Base-by-base conservation (phyloP, 2,888 invertebrate species). In the Pammene aurita region DNA sequence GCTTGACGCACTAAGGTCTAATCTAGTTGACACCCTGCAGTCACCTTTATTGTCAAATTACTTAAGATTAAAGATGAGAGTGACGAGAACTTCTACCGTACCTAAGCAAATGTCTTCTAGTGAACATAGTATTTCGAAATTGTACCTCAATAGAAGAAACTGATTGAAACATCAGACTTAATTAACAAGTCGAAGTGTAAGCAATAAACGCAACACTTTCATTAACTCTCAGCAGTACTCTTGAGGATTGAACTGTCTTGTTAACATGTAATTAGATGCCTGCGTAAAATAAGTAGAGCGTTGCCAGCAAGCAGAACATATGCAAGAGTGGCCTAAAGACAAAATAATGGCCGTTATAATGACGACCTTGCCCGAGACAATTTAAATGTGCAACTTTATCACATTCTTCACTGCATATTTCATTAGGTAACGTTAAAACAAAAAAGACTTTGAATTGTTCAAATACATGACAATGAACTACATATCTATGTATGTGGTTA, bases 261-360 rank as follows among this genome's bases (percentile, higher is more conserved):
- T 68, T 67, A 67, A 46, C 67, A 44, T 67, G 66, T 64, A 67
- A 71, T 71, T 68, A 71, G 48, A 71, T 68, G 64, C 41, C 42
- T 62, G 26, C 69, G 60, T 60, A 67, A 73, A 71, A 55, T 78
- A 85, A 86, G 75, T 84, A 84, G 86, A 85, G 84, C 86, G 84
- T 83, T 83, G 77, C 84, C 66, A 14, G 73, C 70, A 38, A 55
- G 44, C 66, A 56, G 34, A 48, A n/a, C 68, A 56, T 62, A 50
- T 79, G 77, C 75, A 73, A 69, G 65, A 77, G 77, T 71, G 77
- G 76, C 76, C 75, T 73, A 79, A 80, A 81, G 72, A 81, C 78
- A 81, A 80, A 80, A 80, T 80, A 75, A 77, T 72, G 46, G 38
- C 61, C 52, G 71, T 54, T 66, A 68, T 64, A 66, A 66, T 48